Conservation (phyloP, 2,888 invertebrate species). For the Cheilosia impressa region DNA sequence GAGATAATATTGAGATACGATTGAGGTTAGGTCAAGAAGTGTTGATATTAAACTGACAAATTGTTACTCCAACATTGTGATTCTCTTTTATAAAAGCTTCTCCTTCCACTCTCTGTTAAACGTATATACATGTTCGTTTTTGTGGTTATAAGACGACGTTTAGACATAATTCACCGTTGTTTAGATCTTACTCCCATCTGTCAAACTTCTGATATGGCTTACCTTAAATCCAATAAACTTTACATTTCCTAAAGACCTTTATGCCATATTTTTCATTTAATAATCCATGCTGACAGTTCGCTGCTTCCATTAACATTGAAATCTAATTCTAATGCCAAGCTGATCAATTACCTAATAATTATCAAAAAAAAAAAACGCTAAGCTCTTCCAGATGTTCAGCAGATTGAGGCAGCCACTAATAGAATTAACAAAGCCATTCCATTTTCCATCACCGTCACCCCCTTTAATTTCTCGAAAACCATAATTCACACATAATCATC, state of each 20-base stretch:
- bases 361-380: neutral
- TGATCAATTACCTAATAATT: conserved; percentile 43
- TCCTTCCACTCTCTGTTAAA: too few species aligned
- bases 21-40: too few species aligned
- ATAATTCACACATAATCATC: conserved; percentile 42
- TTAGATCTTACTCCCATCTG: neutral
- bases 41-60: too few species aligned
- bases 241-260: neutral
- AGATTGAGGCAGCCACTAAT: neutral
- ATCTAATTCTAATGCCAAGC: neutral
- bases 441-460: neutral
- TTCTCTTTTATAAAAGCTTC: too few species aligned
- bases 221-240: neutral
- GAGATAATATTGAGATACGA: too few species aligned
- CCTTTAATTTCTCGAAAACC: conserved; percentile 14
- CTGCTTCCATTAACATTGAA: conserved; percentile 4
- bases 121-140: too few species aligned
- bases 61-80: too few species aligned
- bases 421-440: neutral
- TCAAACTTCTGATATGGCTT: neutral
- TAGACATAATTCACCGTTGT: too few species aligned
- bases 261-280: neutral
- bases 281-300: conserved; percentile 33
- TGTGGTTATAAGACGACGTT: too few species aligned
- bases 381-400: conserved; percentile 34